A percentile compares a stretch with the other conserved stretches of the same genome.
Conservation (phyloP, 2,113 vertebrate genomes). For the Meriones unguiculatus region DNA sequence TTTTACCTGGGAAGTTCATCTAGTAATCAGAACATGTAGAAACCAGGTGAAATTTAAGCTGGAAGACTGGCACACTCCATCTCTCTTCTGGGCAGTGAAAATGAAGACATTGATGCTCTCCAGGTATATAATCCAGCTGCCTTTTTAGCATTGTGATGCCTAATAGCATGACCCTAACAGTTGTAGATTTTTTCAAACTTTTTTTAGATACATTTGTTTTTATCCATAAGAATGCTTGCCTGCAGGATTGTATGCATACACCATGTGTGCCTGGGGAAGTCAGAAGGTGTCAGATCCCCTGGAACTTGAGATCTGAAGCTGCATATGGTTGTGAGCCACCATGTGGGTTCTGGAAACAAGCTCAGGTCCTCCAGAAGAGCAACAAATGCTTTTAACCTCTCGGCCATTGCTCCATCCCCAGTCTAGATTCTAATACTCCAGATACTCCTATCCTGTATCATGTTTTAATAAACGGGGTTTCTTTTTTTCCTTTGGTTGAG, state of each 20-base stretch:
- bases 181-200: neutral
- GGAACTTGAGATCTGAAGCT: neutral
- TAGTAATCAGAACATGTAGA: neutral
- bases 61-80: neutral
- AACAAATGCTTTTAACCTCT: neutral
- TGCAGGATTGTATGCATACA: neutral
- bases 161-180: neutral
- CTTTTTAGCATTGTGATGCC: constrained; percentile 6
- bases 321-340: neutral
- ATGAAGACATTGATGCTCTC: neutral
- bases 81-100: neutral
- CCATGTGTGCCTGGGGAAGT: neutral
- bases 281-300: neutral
- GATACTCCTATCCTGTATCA: neutral
- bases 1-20: neutral
- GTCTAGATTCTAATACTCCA: constrained; percentile 24
- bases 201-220: neutral
- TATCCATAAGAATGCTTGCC: neutral
- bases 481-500: constrained; percentile 40
- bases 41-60: constrained; percentile 5
- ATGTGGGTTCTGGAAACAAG: neutral
- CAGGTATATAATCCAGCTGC: neutral
- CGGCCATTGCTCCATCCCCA: neutral
- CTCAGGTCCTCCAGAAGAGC: neutral
- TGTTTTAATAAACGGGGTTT: constrained; percentile 16